Evolutionary conservation across 2,797 vertebrate genomes (phyloP).

Genomic region (Hemibagrus guttatus): DNA sequence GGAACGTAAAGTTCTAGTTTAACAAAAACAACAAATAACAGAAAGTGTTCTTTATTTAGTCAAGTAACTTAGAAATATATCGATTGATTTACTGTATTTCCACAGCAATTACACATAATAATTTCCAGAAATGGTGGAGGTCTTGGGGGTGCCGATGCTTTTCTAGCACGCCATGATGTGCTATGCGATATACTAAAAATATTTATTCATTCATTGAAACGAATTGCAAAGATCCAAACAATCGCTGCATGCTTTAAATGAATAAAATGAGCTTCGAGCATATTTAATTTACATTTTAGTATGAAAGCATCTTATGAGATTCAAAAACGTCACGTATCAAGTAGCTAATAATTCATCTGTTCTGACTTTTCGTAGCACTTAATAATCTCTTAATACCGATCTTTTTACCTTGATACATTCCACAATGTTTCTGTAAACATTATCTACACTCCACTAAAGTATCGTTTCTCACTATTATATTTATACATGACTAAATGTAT

Average conservation of each 20-base stretch:
- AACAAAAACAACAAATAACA: not conserved
- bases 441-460: not conserved
- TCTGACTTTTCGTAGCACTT: not conserved
- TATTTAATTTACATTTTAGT: not conserved
- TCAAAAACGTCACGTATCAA: no score
- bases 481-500: not conserved
- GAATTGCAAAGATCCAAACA: not conserved
- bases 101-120: not conserved
- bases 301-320: not conserved
- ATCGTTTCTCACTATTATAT: not conserved
- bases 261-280: not conserved
- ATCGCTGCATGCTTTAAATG: not conserved
- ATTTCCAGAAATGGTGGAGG: not conserved
- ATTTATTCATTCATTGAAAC: not conserved
- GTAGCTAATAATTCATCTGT: not conserved
- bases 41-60: not conserved
- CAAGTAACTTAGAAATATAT: not conserved
- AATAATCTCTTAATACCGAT: no score
- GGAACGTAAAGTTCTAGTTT: no score
- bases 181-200: not conserved
- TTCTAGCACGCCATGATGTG: not conserved
- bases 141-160: not conserved
- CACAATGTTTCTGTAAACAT: not conserved
- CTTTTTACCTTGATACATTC: not conserved
- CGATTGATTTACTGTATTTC: not conserved